Base-by-base conservation (phyloP, 2,888 invertebrate genomes). In the Polymixis lichenea region DNA sequence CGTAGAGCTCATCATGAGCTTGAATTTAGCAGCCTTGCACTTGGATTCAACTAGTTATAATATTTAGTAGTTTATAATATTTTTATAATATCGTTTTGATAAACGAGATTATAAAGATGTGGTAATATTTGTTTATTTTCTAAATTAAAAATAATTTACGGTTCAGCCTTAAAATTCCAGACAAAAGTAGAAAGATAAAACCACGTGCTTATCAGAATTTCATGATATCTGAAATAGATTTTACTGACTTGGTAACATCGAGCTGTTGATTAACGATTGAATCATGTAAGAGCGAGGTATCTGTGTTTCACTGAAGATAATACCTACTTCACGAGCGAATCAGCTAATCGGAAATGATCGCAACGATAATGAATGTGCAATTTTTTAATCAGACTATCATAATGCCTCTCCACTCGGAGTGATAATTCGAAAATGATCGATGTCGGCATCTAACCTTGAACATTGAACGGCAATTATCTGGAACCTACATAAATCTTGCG, bases 371-470 rank as follows among this genome's bases (percentile, higher is more conserved):
- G 15, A 56, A 67, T 56, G 72, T 32, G 70, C 51, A 62, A 73
- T 69, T 82, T 76, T 65, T 69, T 75, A 64, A 83, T 86, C 66
- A 22, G 66, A 71, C 55, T 77, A 82, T 64, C 70, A 38, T 64
- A 49, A 66, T 43, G 19, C 19, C 62, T 62, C 17, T 58, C 22
- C 6, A 22, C 49, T 69, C 22, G 5, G 8, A 55, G 62, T 56
- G 86, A 78, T 86, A 61, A 83, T 73, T 77, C 55, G 25, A 68
- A 73, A 71, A 58, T 71, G 70, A 83, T 83, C 56, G 86, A 71
- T 67, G 78, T 38, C 25, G 28, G 15, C 66, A 58, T 67, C 0
- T 72, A 53, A 68, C 83, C 83, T 83, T 83, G 60, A 76, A 71
- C 64, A 61, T 60, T 66, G 70, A 25, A 32, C 25, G 17, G 25